Percentiles rank a stretch among this genome's conserved stretches.
These are phyloP conservation scores for Beris morrisii DNA, from an alignment of 2,888 invertebrate genomes.

Conservation along the genomic window DNA sequence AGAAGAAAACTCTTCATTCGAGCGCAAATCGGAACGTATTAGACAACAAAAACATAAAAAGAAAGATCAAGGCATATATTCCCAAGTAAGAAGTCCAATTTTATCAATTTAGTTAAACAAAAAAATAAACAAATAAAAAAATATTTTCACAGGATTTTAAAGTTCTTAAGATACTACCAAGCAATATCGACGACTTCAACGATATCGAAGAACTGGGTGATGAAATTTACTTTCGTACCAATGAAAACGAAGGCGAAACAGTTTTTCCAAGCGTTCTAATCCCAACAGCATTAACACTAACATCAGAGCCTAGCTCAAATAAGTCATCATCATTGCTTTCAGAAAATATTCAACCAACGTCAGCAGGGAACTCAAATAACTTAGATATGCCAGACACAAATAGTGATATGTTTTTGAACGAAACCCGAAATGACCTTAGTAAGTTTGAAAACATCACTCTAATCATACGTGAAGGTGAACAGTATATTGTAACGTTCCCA, in stretches of 20 bases:
- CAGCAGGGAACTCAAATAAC: slow-evolving; percentile 7
- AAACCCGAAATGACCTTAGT: slow-evolving; percentile 21
- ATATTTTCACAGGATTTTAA: slow-evolving; percentile 42
- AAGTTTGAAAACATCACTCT: slow-evolving; percentile 42
- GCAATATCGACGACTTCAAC: slow-evolving; percentile 43
- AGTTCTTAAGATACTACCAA: slow-evolving; percentile 45
- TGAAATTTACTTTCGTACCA: slow-evolving; percentile 44
- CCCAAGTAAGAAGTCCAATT: slow-evolving; percentile 42
- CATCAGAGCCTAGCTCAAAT: slow-evolving; percentile 2
- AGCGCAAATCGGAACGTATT: slow-evolving; percentile 31
- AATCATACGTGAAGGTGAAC: slow-evolving; percentile 43
- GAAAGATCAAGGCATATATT: slow-evolving; percentile 42
- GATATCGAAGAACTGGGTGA: slow-evolving; percentile 44
- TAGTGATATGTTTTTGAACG: slow-evolving; percentile 1
- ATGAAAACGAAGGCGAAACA: slow-evolving; percentile 26
- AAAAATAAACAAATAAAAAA: not conserved
- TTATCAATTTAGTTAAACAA: no score
- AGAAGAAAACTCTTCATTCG: slow-evolving; percentile 20
- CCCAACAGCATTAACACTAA: slow-evolving; percentile 11
- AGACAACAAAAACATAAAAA: slow-evolving; percentile 26
- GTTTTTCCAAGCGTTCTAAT: slow-evolving; percentile 9
- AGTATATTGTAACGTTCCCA: slow-evolving; percentile 39
- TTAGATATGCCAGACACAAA: not conserved
- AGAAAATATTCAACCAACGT: not conserved
- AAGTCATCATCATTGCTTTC: slow-evolving; percentile 4